Evolutionary conservation across 2,113 vertebrate genomes (phyloP).

Genomic region (Dipodomys spectabilis): DNA sequence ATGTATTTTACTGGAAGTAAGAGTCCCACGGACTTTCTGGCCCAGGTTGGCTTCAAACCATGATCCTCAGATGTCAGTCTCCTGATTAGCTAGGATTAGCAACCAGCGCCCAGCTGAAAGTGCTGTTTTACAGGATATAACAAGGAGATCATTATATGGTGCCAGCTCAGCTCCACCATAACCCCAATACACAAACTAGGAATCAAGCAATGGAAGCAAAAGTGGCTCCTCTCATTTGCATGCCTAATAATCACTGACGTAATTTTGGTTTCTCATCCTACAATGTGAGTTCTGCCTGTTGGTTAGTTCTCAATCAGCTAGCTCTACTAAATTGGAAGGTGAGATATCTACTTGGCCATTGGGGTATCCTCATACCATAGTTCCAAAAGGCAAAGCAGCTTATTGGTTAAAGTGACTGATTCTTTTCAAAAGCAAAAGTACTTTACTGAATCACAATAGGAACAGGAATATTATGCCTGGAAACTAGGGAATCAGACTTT

Average conservation of each 20-base stretch:
- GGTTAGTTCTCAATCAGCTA: slow-evolving; percentile 13
- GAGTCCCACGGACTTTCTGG: no score
- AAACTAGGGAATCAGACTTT: neutral
- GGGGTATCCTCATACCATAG: neutral
- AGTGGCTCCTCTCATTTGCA: neutral
- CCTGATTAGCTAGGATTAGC: no score
- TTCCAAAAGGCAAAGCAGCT: slow-evolving; percentile 21
- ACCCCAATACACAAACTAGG: slow-evolving; percentile 1
- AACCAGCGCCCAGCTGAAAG: no score
- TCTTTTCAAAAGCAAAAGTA: neutral
- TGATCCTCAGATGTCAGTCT: no score
- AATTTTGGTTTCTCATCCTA: neutral
- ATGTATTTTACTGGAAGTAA: no score
- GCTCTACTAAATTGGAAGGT: neutral
- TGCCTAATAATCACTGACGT: neutral
- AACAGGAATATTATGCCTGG: neutral
- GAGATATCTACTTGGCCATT: neutral
- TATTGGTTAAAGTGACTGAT: neutral
- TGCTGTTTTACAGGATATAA: neutral
- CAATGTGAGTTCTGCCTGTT: neutral
- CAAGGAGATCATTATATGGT: neutral
- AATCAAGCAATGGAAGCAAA: neutral
- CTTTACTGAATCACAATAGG: neutral
- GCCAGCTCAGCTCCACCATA: neutral
- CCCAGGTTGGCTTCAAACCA: no score